Percentiles rank a stretch among this genome's conserved stretches.
Conservation (phyloP, 2,797 vertebrate species). For the Channa striata region DNA sequence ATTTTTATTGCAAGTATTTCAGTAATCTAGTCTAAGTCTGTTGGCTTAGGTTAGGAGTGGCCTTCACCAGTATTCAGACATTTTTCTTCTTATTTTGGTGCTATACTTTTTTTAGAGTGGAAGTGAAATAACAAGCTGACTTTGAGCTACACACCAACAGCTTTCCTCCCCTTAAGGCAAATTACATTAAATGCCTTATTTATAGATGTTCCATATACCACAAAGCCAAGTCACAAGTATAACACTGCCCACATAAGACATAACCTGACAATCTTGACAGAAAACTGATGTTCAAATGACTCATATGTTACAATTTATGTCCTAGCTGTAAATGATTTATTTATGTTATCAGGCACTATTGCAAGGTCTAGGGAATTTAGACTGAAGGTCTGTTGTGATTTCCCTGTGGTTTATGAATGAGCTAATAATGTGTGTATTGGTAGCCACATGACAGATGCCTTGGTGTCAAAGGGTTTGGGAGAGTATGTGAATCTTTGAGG, state of each 20-base stretch:
- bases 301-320: neutral
- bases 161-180: neutral
- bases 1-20: constrained; percentile 6
- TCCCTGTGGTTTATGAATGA: neutral
- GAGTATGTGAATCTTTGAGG: neutral
- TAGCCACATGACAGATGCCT: neutral
- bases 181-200: neutral
- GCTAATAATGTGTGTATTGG: neutral
- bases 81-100: constrained; percentile 1
- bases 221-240: neutral
- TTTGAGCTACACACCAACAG: constrained; percentile 4
- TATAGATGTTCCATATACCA: neutral
- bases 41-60: neutral
- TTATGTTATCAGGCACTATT: neutral
- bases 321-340: neutral
- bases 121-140: constrained; percentile 16
- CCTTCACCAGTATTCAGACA: constrained; percentile 4
- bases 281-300: neutral
- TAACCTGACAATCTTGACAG: neutral
- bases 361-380: neutral
- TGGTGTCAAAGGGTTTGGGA: neutral
- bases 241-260: neutral
- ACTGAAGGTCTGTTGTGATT: neutral
- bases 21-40: constrained; percentile 24
- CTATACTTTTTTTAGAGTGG: neutral